Conservation (phyloP, 2,113 vertebrate species). For the Ictalurus punctatus region DNA sequence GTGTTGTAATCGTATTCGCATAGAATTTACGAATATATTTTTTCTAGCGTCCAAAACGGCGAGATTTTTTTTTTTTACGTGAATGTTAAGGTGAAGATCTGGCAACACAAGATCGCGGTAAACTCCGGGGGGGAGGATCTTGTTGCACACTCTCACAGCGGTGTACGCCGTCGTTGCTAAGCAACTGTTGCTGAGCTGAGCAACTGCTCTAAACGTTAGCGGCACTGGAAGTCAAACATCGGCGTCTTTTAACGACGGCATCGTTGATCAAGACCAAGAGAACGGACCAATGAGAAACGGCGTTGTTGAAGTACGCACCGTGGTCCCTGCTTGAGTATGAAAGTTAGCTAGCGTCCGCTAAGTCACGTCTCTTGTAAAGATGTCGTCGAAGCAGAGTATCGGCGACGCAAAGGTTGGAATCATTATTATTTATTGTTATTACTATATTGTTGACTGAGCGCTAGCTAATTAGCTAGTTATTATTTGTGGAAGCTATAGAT, state of each 20-base stretch:
- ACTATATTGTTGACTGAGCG: too few species aligned
- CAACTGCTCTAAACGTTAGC: constrained; percentile 48
- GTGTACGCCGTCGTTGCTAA: background rate
- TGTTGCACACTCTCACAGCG: background rate
- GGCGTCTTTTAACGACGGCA: too few species aligned
- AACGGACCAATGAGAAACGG: too few species aligned
- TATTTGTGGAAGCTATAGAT: background rate
- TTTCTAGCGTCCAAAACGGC: background rate
- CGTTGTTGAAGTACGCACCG: too few species aligned
- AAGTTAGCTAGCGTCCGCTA: background rate
- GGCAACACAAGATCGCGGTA: background rate
- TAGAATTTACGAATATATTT: background rate
- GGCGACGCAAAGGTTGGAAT: constrained; percentile 67
- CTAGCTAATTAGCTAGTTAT: background rate
- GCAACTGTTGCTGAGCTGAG: too few species aligned
- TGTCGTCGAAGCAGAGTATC: constrained; percentile 69
- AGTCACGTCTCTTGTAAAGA: constrained; percentile 47
- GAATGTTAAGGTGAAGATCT: background rate
- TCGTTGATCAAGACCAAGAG: too few species aligned
- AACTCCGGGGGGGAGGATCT: background rate
- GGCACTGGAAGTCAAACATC: background rate
- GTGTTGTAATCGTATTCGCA: background rate
- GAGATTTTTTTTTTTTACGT: background rate
- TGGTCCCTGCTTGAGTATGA: constrained; percentile 42
- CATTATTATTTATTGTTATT: too few species aligned